Evolutionary conservation across 2,797 vertebrate genomes (phyloP).

Genomic region (Sebastes cheni): DNA sequence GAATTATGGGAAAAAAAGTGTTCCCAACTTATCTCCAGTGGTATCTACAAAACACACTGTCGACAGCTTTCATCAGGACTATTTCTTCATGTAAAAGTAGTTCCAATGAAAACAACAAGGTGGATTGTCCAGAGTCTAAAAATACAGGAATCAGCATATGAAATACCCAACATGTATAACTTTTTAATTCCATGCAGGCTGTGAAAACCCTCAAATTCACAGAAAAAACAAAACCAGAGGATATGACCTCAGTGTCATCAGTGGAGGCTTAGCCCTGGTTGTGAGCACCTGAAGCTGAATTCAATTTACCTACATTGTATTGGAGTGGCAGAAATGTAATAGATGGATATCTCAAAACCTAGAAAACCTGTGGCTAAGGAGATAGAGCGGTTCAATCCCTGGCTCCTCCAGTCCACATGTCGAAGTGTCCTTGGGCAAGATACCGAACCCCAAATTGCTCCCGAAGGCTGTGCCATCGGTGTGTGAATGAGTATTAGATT

Average conservation of each 20-base stretch:
- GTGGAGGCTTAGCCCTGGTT: background rate
- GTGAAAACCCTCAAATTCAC: background rate
- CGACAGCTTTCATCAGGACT: background rate
- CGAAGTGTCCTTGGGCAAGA: too few species aligned
- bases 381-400: accelerated
- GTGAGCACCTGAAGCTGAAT: background rate
- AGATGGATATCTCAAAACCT: background rate
- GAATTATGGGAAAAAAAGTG: too few species aligned
- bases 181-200: background rate
- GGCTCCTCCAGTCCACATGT: too few species aligned
- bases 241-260: background rate
- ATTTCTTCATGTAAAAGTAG: background rate
- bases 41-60: background rate
- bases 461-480: too few species aligned
- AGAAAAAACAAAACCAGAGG: background rate
- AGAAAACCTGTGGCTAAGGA: background rate
- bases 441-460: too few species aligned
- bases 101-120: background rate
- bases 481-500: too few species aligned
- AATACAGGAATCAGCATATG: background rate
- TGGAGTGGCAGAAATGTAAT: background rate
- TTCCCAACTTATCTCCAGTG: background rate
- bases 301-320: background rate
- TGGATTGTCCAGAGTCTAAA: background rate
- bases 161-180: background rate